Conservation (phyloP, 92 coral and sea anemone species). For the Zoanthus sansibaricus region DNA sequence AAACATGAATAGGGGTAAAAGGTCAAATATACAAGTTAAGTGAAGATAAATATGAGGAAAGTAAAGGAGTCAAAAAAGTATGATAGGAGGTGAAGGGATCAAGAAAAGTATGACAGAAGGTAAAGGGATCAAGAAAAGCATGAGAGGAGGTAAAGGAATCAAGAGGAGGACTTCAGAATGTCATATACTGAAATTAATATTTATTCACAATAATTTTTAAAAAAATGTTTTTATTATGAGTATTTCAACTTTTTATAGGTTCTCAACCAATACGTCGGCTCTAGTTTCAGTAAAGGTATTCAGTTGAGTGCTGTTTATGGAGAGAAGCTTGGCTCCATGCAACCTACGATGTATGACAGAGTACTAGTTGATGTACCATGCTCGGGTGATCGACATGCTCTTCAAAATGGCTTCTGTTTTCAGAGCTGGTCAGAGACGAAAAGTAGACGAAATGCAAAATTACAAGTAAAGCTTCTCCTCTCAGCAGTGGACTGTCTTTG, state of each 20-base stretch:
- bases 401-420: conserved; percentile 49
- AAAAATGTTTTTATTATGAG: background rate
- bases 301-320: conserved; percentile 49
- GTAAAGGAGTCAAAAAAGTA: background rate
- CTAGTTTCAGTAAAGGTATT: conserved; percentile 32
- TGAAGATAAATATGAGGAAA: background rate
- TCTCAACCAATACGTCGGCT: conserved; percentile 57
- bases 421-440: conserved; percentile 64
- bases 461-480: conserved; percentile 54
- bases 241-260: conserved; percentile 36
- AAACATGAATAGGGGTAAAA: too few species aligned
- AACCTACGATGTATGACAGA: conserved; percentile 65
- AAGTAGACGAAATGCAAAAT: conserved; percentile 33
- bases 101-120: background rate
- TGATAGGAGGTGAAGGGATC: background rate
- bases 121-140: background rate
- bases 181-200: too few species aligned
- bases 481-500: conserved; percentile 61
- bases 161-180: background rate
- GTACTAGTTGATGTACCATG: conserved; percentile 74
- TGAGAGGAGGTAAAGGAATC: background rate
- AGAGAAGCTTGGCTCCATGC: conserved; percentile 49
- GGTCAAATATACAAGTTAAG: background rate
- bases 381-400: conserved; percentile 65
- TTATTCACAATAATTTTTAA: too few species aligned